Conservation (phyloP, 2,797 vertebrate genomes). For the Microcaecilia unicolor region DNA sequence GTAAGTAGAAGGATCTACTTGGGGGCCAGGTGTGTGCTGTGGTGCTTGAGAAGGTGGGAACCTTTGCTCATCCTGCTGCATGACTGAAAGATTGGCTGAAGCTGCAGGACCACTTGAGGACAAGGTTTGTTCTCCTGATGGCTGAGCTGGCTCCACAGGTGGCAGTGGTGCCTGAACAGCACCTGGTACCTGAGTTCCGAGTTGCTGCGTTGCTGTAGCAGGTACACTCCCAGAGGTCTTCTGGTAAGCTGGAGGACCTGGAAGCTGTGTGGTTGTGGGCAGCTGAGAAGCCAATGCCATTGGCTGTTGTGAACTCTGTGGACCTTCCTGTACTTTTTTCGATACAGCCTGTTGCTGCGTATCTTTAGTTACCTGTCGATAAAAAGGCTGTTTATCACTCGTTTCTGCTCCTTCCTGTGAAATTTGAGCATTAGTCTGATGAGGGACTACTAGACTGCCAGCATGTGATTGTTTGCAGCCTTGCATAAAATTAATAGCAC, state of each 20-base stretch:
- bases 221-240: conserved; percentile 23
- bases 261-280: conserved; percentile 10
- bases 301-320: conserved; percentile 7
- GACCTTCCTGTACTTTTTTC: conserved; percentile 35
- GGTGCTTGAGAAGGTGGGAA: conserved; percentile 62
- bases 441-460: conserved; percentile 21
- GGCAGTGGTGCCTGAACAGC: conserved; percentile 23
- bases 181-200: conserved; percentile 22
- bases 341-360: conserved; percentile 51
- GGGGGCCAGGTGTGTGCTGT: conserved; percentile 58
- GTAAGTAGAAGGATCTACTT: conserved; percentile 40
- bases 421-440: conserved; percentile 30
- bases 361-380: conserved; percentile 88
- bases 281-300: conserved; percentile 26
- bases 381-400: conserved; percentile 70
- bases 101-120: background rate
- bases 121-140: conserved; percentile 24
- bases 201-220: conserved; percentile 10
- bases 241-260: conserved; percentile 23
- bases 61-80: conserved; percentile 50
- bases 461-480: conserved; percentile 16
- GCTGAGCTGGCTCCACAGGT: conserved; percentile 19
- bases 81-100: conserved; percentile 15
- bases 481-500: conserved; percentile 29
- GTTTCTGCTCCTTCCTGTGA: conserved; percentile 17